A percentile compares a stretch with the other conserved stretches of the same genome.
These are phyloP conservation scores for Liodrosophila aerea DNA, from an alignment of 2,888 invertebrate species.

Conservation along the genomic window DNA sequence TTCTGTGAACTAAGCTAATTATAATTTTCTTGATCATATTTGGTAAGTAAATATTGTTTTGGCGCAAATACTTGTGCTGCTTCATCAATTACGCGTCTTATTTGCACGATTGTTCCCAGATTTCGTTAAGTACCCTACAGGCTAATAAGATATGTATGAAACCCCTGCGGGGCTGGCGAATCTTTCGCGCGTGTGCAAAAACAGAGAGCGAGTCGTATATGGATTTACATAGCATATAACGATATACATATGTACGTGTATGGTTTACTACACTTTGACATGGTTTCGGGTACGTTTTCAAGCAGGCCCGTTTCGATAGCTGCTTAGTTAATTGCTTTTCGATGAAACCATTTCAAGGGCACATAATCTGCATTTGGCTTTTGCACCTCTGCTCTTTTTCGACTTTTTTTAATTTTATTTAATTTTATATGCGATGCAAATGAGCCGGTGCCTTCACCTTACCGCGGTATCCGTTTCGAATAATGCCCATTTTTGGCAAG, in stretches of 20 bases:
- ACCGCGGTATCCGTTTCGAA: conserved; percentile 43
- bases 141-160: conserved; percentile 3
- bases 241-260: not conserved
- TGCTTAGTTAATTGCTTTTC: conserved; percentile 61
- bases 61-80: conserved; percentile 27
- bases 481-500: conserved; percentile 66
- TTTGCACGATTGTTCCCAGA: conserved; percentile 44
- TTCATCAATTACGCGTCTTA: conserved; percentile 17
- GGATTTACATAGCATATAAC: conserved; percentile 6
- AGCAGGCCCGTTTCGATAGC: conserved; percentile 42
- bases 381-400: conserved; percentile 42
- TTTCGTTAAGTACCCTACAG: not conserved
- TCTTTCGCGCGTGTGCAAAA: conserved; percentile 36
- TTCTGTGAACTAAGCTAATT: conserved; percentile 2
- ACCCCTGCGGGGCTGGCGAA: conserved; percentile 23
- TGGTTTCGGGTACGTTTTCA: conserved; percentile 31
- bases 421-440: conserved; percentile 49
- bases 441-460: conserved; percentile 67
- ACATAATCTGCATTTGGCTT: conserved; percentile 44
- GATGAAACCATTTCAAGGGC: conserved; percentile 72
- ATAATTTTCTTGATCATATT: conserved; percentile 6
- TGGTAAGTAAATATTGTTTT: not conserved
- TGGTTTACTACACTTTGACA: conserved; percentile 27
- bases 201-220: conserved; percentile 5
- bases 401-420: conserved; percentile 13